Evolutionary conservation across 92 coral and sea anemone species (phyloP).

Genomic region (Epizoanthus illoricatus): DNA sequence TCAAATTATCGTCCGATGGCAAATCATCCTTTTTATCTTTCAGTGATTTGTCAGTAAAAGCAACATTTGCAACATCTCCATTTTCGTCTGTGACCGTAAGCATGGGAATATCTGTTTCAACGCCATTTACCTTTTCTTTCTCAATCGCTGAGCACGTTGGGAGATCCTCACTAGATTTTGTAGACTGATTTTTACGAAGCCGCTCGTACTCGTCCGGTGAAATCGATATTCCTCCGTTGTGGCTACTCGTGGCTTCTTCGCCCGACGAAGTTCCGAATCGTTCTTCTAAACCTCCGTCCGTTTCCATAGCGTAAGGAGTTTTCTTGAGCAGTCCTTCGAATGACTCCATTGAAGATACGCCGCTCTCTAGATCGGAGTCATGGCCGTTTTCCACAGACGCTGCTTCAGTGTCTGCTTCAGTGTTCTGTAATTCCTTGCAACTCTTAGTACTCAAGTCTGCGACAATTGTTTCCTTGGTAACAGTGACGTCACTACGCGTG

Average conservation of each 20-base stretch:
- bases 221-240: slow-evolving; percentile 55
- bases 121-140: not conserved
- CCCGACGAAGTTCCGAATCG: slow-evolving; percentile 18
- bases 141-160: slow-evolving; percentile 10
- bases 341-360: slow-evolving; percentile 91
- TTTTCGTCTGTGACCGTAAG: slow-evolving; percentile 77
- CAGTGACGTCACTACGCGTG: not conserved
- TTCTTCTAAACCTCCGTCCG: slow-evolving; percentile 19
- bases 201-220: slow-evolving; percentile 72
- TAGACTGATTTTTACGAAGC: slow-evolving; percentile 39
- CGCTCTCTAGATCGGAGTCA: slow-evolving; percentile 84
- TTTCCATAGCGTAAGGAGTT: slow-evolving; percentile 39
- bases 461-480: slow-evolving; percentile 1
- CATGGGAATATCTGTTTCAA: slow-evolving; percentile 54
- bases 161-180: slow-evolving; percentile 28
- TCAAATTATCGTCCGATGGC: not conserved
- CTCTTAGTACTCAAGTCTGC: not conserved
- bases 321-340: slow-evolving; percentile 68
- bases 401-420: slow-evolving; percentile 13
- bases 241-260: slow-evolving; percentile 13
- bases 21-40: not conserved
- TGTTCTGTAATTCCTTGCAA: not conserved
- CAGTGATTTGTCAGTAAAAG: slow-evolving; percentile 3
- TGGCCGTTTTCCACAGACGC: slow-evolving; percentile 30
- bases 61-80: slow-evolving; percentile 57